Percentiles rank a stretch among this genome's conserved stretches.
Evolutionary conservation across 2,888 invertebrate genomes (phyloP).

Genomic region (Prenolepis imparis): DNA sequence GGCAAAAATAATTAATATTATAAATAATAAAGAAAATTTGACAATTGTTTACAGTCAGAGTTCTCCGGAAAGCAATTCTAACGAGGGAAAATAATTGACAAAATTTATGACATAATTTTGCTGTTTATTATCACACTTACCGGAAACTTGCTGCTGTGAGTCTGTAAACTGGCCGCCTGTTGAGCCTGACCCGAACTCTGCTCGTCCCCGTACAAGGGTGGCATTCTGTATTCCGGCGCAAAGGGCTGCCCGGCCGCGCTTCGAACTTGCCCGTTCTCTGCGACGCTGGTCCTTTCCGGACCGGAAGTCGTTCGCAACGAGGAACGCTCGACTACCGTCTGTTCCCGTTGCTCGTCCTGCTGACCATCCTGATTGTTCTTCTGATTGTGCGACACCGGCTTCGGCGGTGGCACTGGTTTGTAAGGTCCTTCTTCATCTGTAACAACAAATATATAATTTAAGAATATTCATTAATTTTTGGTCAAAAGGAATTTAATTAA

Average conservation of each 20-base stretch:
- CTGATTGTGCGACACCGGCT: constrained; percentile 87
- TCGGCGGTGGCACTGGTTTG: constrained; percentile 88
- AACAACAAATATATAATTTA: constrained; percentile 61
- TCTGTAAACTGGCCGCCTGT: constrained; percentile 88
- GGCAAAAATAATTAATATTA: not conserved
- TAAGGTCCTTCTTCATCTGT: constrained; percentile 88
- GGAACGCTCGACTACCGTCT: constrained; percentile 86
- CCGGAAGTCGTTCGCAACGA: constrained; percentile 64
- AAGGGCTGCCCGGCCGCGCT: constrained; percentile 80
- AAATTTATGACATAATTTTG: constrained; percentile 11
- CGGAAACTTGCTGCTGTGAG: constrained; percentile 93
- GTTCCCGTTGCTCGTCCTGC: constrained; percentile 88
- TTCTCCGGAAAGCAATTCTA: not conserved
- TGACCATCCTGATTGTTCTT: constrained; percentile 85
- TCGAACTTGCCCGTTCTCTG: constrained; percentile 84
- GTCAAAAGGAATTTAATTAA: not conserved
- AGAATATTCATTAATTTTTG: not conserved
- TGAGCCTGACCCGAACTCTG: constrained; percentile 86
- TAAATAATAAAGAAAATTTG: not conserved
- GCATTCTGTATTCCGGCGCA: constrained; percentile 83
- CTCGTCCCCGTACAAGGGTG: constrained; percentile 85
- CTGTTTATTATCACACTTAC: constrained; percentile 87
- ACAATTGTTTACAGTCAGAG: not conserved
- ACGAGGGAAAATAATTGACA: no score
- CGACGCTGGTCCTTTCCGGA: constrained; percentile 62